These are phyloP conservation scores for Polyommatus icarus DNA, from an alignment of 2,888 invertebrate species.

Conservation along the genomic window DNA sequence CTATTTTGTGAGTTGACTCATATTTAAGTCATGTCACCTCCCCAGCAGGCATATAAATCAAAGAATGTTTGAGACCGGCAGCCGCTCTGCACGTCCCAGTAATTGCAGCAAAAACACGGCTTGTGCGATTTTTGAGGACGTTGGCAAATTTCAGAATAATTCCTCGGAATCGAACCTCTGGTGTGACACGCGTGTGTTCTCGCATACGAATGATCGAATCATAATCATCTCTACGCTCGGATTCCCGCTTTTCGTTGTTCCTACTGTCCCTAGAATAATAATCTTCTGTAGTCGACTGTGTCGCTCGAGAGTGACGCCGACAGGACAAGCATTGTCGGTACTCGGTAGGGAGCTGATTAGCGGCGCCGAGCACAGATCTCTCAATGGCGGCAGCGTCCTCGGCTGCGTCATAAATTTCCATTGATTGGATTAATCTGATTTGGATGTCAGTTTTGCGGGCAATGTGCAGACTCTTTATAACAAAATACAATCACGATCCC, in stretches of 20 bases:
- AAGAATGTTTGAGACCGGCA: conserved; percentile 69
- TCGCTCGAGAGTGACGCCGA: conserved; percentile 36
- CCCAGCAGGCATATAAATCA: conserved; percentile 75
- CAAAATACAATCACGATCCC: conserved; percentile 67
- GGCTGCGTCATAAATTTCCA: conserved; percentile 80
- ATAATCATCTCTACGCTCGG: neutral
- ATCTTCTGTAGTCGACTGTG: neutral
- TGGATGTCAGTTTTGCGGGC: conserved; percentile 77
- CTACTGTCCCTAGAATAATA: neutral
- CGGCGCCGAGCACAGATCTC: conserved; percentile 58
- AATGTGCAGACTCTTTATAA: conserved; percentile 72
- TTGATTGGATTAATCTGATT: conserved; percentile 82
- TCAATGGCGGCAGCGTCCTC: conserved; percentile 67
- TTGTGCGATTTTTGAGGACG: conserved; percentile 71
- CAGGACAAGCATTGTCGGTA: conserved; percentile 54
- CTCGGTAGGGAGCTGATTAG: conserved; percentile 68
- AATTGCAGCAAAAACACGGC: conserved; percentile 76
- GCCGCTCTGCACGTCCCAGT: conserved; percentile 69
- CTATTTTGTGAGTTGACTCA: conserved; percentile 74
- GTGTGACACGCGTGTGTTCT: conserved; percentile 36
- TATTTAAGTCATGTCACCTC: conserved; percentile 70
- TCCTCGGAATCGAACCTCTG: conserved; percentile 43
- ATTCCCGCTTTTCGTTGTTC: conserved; percentile 11
- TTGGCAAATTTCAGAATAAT: conserved; percentile 76
- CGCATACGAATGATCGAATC: conserved; percentile 36